These are phyloP conservation scores for Fragum sueziense DNA, from an alignment of 2,888 invertebrate species.

Conservation along the genomic window DNA sequence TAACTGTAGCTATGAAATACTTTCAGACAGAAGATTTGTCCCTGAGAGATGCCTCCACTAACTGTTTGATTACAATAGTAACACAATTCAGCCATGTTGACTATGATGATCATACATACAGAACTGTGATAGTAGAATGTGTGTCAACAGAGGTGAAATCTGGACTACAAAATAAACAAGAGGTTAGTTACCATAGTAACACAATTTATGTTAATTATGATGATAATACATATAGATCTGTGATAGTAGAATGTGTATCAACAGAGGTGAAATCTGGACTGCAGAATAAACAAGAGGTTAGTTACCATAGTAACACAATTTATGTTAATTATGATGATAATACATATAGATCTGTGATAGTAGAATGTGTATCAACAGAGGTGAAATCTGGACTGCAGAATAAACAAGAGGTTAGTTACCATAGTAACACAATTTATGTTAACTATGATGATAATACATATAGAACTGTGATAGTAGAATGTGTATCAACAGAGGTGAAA, in stretches of 20 bases:
- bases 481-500: conserved; percentile 85
- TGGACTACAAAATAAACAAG: conserved; percentile 88
- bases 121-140: conserved; percentile 83
- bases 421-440: conserved; percentile 86
- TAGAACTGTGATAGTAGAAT: conserved; percentile 83
- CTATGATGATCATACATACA: conserved; percentile 84
- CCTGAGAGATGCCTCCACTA: conserved; percentile 89
- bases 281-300: conserved; percentile 86
- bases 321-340: conserved; percentile 60
- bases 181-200: conserved; percentile 85
- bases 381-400: conserved; percentile 89
- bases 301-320: conserved; percentile 86
- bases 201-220: conserved; percentile 82
- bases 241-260: conserved; percentile 71
- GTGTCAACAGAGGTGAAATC: conserved; percentile 86
- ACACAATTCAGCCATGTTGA: conserved; percentile 84
- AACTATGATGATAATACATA: conserved; percentile 83
- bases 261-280: conserved; percentile 89
- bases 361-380: conserved; percentile 82
- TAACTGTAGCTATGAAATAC: too few species aligned
- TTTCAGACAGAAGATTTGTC: conserved; percentile 91
- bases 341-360: conserved; percentile 85
- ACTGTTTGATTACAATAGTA: conserved; percentile 88
- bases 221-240: conserved; percentile 85
- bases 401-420: conserved; percentile 87